A percentile compares a stretch with the other conserved stretches of the same genome.
Conservation (phyloP, 1,140 invertebrate genomes). For the Papilio aristodemus region DNA sequence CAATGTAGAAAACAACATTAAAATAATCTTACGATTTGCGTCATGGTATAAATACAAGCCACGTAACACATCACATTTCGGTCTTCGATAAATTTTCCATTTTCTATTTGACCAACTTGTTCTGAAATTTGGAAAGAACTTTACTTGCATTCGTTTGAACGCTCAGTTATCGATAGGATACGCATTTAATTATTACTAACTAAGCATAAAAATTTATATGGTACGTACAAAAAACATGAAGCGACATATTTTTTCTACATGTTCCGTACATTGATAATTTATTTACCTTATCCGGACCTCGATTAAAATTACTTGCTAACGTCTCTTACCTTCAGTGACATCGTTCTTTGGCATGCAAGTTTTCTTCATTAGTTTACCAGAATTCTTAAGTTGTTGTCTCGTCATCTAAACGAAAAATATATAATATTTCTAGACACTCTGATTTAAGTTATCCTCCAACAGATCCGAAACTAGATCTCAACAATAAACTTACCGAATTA, state of each 20-base stretch:
- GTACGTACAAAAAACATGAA: no score
- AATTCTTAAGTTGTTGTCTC: constrained; percentile 70
- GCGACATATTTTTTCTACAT: no score
- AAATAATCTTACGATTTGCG: constrained; percentile 50
- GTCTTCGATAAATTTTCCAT: constrained; percentile 68
- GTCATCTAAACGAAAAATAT: constrained; percentile 62
- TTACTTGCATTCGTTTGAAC: no score
- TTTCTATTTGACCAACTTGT: constrained; percentile 63
- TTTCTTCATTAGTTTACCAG: constrained; percentile 71
- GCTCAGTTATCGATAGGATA: no score
- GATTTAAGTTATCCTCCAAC: no score
- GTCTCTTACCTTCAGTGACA: constrained; percentile 70
- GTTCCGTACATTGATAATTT: no score
- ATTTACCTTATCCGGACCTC: no score
- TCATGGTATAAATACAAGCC: constrained; percentile 64
- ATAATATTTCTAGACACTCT: neutral
- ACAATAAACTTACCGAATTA: neutral
- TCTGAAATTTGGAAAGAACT: constrained; percentile 47
- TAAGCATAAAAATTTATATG: no score
- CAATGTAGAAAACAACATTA: no score
- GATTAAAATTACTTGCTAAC: no score
- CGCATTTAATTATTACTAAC: no score
- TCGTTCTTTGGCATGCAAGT: constrained; percentile 71
- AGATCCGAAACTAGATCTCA: no score
- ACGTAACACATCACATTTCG: constrained; percentile 70